phyloP scores from a whole-genome alignment of 2,113 vertebrate genomes.

The Brachypteracias leptosomus region DNA sequence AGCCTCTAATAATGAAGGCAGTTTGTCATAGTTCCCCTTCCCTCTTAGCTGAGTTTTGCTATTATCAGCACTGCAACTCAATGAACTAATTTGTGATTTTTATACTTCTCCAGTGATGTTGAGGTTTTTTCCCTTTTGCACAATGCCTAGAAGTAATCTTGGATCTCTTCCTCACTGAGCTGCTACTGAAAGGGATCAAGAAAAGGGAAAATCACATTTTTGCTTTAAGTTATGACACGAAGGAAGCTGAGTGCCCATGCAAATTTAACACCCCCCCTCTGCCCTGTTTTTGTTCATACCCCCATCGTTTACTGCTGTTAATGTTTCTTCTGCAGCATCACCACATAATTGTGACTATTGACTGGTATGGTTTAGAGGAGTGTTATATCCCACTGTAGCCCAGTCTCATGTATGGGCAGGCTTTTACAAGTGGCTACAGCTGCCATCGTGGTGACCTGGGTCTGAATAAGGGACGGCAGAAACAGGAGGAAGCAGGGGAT shows the following conservation, averaged over 20 bases:
- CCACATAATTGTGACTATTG: not conserved
- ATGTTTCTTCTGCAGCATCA: not conserved
- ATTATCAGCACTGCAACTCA: constrained; percentile 30
- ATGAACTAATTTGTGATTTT: constrained; percentile 30
- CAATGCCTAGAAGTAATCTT: not conserved
- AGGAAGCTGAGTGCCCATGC: not conserved
- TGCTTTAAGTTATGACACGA: not conserved
- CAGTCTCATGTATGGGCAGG: not conserved
- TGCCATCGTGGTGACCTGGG: not conserved
- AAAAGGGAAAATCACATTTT: not conserved
- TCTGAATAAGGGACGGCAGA: not conserved
- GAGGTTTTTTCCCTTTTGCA: not conserved
- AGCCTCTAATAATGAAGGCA: constrained; percentile 66
- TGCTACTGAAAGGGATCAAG: not conserved
- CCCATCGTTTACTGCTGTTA: not conserved
- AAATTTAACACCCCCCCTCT: not conserved
- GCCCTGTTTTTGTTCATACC: not conserved
- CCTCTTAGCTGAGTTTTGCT: not conserved
- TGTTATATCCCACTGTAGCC: not conserved
- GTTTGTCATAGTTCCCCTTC: constrained; percentile 56
- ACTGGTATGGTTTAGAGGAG: not conserved
- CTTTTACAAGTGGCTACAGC: not conserved
- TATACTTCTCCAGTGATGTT: not conserved
- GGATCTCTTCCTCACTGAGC: not conserved
- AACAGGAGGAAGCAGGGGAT: not conserved